Conservation (phyloP, 1,140 invertebrate genomes). For the Alviniconcha marisindica region DNA sequence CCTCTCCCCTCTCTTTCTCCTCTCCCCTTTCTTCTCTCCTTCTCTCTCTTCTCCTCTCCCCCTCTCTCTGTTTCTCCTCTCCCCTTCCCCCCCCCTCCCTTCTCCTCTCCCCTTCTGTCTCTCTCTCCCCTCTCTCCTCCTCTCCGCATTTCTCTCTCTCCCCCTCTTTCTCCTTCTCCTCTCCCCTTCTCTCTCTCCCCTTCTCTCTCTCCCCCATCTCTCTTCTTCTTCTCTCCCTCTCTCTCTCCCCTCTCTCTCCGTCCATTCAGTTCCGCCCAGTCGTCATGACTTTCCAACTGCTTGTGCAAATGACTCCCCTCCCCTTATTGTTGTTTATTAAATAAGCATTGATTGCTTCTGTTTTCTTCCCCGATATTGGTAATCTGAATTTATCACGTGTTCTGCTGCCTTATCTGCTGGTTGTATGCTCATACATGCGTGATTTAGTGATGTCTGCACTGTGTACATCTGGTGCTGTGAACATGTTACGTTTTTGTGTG, state of each 20-base stretch:
- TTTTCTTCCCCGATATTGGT: too few relatives aligned
- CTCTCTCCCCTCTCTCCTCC: too few relatives aligned
- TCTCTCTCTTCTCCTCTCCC: not conserved
- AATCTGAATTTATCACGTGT: too few relatives aligned
- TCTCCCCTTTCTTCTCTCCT: not conserved
- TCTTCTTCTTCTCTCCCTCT: not conserved
- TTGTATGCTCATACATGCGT: too few relatives aligned
- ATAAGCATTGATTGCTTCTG: too few relatives aligned
- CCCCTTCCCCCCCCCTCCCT: not conserved
- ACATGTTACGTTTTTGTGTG: too few relatives aligned
- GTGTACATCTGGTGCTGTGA: too few relatives aligned
- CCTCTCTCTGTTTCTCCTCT: not conserved
- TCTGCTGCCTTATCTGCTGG: too few relatives aligned
- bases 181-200: not conserved
- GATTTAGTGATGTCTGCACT: too few relatives aligned
- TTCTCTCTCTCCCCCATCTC: not conserved
- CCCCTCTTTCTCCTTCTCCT: not conserved
- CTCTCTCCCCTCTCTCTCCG: not conserved
- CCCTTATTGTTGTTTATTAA: too few relatives aligned
- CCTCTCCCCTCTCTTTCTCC: not conserved
- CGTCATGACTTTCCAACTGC: too few relatives aligned
- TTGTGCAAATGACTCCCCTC: too few relatives aligned
- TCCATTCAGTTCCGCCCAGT: not conserved
- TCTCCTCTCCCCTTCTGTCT: not conserved
- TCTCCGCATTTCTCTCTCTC: not conserved